These are phyloP conservation scores for Arbacia lixula DNA, from an alignment of 53 echinoderm and acorn worm species.

Conservation along the genomic window DNA sequence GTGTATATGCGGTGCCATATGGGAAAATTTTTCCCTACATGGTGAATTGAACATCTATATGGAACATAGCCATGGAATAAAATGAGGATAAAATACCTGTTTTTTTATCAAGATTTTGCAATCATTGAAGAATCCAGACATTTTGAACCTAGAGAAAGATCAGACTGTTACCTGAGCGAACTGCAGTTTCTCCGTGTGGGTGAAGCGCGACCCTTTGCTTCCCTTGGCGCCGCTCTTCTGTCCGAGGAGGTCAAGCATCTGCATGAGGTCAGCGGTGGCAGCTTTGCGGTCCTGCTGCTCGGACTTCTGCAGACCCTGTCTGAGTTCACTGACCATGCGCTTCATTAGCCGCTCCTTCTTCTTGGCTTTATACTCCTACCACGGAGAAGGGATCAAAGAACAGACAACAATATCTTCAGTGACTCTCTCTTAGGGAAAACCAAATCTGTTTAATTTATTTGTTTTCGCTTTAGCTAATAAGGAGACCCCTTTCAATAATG, in stretches of 20 bases:
- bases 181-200: constrained; percentile 91
- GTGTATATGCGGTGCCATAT: too few relatives aligned
- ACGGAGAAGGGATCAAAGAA: neutral
- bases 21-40: too few relatives aligned
- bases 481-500: too few relatives aligned
- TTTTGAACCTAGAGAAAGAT: too few relatives aligned
- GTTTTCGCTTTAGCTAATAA: too few relatives aligned
- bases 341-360: constrained; percentile 82
- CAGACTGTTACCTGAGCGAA: constrained; percentile 99
- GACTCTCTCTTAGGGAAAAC: too few relatives aligned
- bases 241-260: constrained; percentile 78
- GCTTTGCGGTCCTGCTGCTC: constrained; percentile 61
- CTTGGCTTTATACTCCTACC: constrained; percentile 84
- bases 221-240: constrained; percentile 69
- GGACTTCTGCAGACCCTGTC: constrained; percentile 80
- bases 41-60: too few relatives aligned
- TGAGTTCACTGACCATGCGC: constrained; percentile 78
- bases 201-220: constrained; percentile 92
- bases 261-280: constrained; percentile 74
- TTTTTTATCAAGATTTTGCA: neutral
- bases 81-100: neutral
- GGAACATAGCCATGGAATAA: too few relatives aligned
- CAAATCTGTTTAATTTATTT: too few relatives aligned
- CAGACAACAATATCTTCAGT: neutral
- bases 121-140: neutral